Evolutionary conservation across 1,140 invertebrate species (phyloP).

Genomic region (Thaumetopoea pityocampa): DNA sequence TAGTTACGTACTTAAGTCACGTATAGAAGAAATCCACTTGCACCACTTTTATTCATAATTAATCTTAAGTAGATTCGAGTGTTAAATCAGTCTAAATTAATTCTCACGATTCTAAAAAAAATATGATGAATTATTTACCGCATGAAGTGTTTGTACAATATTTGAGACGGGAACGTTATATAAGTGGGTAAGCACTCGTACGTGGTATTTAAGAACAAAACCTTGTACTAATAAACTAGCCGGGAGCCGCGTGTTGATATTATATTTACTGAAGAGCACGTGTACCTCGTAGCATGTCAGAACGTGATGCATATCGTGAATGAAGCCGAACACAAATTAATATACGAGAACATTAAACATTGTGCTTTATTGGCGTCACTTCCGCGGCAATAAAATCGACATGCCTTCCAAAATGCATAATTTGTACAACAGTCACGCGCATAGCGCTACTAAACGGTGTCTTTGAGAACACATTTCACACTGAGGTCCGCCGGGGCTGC

Average conservation of each 20-base stretch:
- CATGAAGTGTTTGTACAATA: conserved; percentile 11
- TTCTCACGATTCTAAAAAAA: conserved; percentile 9
- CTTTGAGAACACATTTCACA: conserved; percentile 70
- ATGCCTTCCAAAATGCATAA: conserved; percentile 71
- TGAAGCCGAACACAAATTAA: conserved; percentile 50
- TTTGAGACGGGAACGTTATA: conserved; percentile 10
- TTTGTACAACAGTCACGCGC: conserved; percentile 70
- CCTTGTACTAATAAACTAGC: conserved; percentile 10
- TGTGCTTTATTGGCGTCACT: conserved; percentile 71
- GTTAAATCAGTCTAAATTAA: conserved; percentile 11
- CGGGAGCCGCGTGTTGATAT: conserved; percentile 3
- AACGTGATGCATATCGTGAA: conserved; percentile 44
- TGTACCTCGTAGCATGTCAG: conserved; percentile 40
- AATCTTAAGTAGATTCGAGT: conserved; percentile 4
- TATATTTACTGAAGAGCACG: conserved; percentile 22
- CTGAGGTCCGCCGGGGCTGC: conserved; percentile 54
- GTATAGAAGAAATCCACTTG: no score
- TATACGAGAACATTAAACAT: conserved; percentile 65
- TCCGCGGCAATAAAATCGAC: conserved; percentile 70
- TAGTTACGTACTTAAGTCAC: no score
- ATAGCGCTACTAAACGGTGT: conserved; percentile 70
- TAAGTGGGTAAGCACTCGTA: conserved; percentile 4
- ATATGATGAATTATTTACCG: conserved; percentile 6
- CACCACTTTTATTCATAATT: conserved; percentile 10
- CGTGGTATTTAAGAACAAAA: conserved; percentile 16